Conservation (phyloP, 2,113 vertebrate genomes). For the Chrysochloris asiatica region DNA sequence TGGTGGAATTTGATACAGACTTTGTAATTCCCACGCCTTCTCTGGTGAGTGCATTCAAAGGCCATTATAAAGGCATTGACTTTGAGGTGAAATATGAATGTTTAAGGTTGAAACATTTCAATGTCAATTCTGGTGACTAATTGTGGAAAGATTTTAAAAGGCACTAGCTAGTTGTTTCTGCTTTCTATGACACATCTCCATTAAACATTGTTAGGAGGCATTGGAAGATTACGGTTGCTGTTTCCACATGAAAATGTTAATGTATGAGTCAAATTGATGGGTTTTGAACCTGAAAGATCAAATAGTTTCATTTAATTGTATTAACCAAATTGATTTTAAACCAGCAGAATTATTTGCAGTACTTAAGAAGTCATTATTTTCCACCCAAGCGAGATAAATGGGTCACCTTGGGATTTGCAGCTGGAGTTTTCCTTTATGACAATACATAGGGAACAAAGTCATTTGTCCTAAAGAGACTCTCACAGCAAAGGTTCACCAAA, state of each 20-base stretch:
- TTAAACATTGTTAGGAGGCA: background rate
- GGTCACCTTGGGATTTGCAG: conserved; percentile 73
- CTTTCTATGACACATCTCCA: background rate
- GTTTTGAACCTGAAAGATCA: conserved; percentile 65
- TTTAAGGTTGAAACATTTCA: background rate
- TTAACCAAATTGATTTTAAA: conserved; percentile 75
- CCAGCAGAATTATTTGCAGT: conserved; percentile 63
- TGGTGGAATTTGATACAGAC: no score
- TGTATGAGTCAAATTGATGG: background rate
- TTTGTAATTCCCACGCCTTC: background rate
- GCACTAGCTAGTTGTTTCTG: background rate
- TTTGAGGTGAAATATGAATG: background rate
- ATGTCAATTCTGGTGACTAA: background rate
- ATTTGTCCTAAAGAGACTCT: conserved; percentile 51
- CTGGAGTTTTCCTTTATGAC: conserved; percentile 47
- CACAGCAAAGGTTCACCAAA: conserved; percentile 67
- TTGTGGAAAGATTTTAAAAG: conserved; percentile 37
- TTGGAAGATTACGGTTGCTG: background rate
- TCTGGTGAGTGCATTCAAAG: background rate
- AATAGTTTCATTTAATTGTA: conserved; percentile 74
- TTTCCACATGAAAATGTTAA: conserved; percentile 58
- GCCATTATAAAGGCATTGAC: background rate
- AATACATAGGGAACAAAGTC: conserved; percentile 30
- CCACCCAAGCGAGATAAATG: conserved; percentile 54
- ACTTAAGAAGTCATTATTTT: conserved; percentile 66